A percentile compares a stretch with the other conserved stretches of the same genome.
Conservation (phyloP, 2,113 vertebrate species). For the Notothenia coriiceps region DNA sequence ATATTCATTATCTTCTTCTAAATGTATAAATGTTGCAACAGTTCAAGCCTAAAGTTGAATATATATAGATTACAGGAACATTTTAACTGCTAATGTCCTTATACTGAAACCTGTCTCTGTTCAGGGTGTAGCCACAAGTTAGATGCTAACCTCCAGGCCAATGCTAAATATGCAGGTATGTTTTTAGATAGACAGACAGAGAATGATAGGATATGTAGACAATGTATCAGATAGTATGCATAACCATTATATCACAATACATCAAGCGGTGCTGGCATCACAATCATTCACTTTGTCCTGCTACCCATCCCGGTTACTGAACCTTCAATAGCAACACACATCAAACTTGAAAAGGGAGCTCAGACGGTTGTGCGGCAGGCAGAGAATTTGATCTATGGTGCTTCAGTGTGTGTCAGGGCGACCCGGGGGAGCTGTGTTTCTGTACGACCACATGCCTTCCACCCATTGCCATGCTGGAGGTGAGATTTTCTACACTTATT, state of each 20-base stretch:
- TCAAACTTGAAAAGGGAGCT: conserved; percentile 38
- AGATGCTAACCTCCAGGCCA: conserved; percentile 2
- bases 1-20: too few relatives aligned
- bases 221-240: conserved; percentile 17
- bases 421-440: conserved; percentile 23
- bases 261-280: conserved; percentile 37
- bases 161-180: neutral
- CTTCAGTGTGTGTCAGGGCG: conserved; percentile 21
- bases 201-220: neutral
- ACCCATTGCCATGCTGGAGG: conserved; percentile 37
- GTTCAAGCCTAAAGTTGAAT: too few relatives aligned
- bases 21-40: too few relatives aligned
- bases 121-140: conserved; percentile 4
- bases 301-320: conserved; percentile 32
- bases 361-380: conserved; percentile 23
- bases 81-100: too few relatives aligned
- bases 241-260: conserved; percentile 44
- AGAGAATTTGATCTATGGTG: conserved; percentile 49
- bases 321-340: conserved; percentile 46
- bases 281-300: conserved; percentile 37
- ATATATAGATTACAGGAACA: too few relatives aligned
- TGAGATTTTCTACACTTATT: conserved; percentile 56
- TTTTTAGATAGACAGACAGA: conserved; percentile 6
- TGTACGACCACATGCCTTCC: conserved; percentile 28
- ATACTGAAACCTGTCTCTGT: conserved; percentile 1